Evolutionary conservation across 2,113 vertebrate species (phyloP).

Genomic region (Rhadina sibilatrix): DNA sequence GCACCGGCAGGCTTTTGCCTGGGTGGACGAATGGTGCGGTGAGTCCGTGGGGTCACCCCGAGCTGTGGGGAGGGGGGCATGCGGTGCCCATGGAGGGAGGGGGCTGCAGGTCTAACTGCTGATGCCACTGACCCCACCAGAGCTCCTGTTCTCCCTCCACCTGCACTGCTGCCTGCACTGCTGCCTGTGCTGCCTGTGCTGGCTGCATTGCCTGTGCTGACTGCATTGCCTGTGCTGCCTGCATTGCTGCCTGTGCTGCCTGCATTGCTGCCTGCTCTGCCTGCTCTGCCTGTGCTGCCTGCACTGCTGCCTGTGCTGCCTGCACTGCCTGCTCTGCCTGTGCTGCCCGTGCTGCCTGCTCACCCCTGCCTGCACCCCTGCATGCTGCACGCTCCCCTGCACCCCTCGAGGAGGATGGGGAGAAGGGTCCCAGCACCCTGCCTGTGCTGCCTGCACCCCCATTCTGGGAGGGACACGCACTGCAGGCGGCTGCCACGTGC

Average conservation of each 20-base stretch:
- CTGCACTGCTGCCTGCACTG: neutral
- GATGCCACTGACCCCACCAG: neutral
- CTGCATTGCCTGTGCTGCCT: neutral
- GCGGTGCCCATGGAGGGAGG: rapidly evolving
- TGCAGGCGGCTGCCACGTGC: rapidly evolving
- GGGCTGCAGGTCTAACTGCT: neutral
- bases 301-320: neutral
- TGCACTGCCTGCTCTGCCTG: neutral
- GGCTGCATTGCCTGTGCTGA: neutral
- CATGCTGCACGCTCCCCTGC: rapidly evolving
- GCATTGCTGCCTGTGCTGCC: neutral
- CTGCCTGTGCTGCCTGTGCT: neutral
- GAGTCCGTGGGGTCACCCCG: neutral
- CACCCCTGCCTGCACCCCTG: neutral
- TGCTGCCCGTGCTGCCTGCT: neutral
- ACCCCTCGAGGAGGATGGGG: rapidly evolving
- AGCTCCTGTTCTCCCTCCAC: neutral
- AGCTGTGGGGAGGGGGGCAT: rapidly evolving
- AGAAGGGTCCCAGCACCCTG: neutral
- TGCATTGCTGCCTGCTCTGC: neutral
- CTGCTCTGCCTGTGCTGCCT: neutral
- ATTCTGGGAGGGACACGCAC: neutral
- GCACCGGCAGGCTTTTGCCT: conserved; percentile 75
- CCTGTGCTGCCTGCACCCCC: neutral
- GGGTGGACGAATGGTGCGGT: conserved; percentile 79